Percentiles rank a stretch among this genome's conserved stretches.
Evolutionary conservation across 2,888 invertebrate species (phyloP).

Genomic region (Bedellia somnulentella): DNA sequence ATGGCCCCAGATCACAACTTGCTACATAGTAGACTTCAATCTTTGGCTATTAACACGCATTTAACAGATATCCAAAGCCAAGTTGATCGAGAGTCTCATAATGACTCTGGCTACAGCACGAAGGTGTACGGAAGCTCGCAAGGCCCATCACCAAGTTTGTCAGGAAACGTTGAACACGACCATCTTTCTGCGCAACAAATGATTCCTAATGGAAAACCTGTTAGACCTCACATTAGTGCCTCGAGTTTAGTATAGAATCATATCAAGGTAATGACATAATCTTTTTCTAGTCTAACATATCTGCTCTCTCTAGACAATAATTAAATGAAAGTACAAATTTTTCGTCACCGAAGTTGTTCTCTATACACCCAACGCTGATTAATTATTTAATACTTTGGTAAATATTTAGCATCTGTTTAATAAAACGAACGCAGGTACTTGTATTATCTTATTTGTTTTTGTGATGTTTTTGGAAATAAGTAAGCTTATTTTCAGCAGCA

Average conservation of each 20-base stretch:
- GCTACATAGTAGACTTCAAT: slow-evolving; percentile 47
- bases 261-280: slow-evolving; percentile 3
- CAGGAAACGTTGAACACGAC: slow-evolving; percentile 55
- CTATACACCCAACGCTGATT: too few relatives aligned
- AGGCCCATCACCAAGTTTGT: slow-evolving; percentile 75
- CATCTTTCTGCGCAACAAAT: slow-evolving; percentile 40
- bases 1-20: slow-evolving; percentile 42
- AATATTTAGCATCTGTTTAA: too few relatives aligned
- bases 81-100: slow-evolving; percentile 69
- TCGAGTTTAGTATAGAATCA: slow-evolving; percentile 66
- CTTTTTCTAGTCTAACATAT: slow-evolving; percentile 1
- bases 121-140: slow-evolving; percentile 79
- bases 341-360: too few relatives aligned
- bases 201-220: slow-evolving; percentile 24
- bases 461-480: too few relatives aligned
- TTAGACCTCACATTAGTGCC: slow-evolving; percentile 52
- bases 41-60: slow-evolving; percentile 50
- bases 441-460: too few relatives aligned
- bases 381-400: too few relatives aligned
- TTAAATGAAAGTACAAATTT: too few relatives aligned
- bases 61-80: slow-evolving; percentile 50
- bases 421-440: too few relatives aligned
- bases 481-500: too few relatives aligned
- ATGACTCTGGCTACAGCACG: slow-evolving; percentile 85
- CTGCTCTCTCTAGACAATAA: too few relatives aligned